Conservation (phyloP, 2,888 invertebrate species). For the Cremastinae sp. region DNA sequence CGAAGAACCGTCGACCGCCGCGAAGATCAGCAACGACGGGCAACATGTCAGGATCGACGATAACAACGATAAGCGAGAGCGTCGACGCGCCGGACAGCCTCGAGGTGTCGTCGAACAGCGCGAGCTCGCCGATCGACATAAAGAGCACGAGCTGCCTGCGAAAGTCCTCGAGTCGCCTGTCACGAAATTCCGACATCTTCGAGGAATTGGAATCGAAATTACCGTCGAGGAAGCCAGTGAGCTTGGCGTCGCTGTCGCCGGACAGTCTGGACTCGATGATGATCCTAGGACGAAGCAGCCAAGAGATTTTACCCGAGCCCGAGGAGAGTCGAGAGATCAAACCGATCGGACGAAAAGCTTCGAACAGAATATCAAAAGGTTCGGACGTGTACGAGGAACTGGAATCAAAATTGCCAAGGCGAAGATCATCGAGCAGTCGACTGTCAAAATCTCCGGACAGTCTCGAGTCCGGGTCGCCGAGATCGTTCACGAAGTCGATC, state of each 20-base stretch:
- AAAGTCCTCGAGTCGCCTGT: conserved; percentile 74
- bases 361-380: conserved; percentile 69
- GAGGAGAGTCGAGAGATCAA: conserved; percentile 65
- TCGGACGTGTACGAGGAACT: conserved; percentile 74
- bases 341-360: conserved; percentile 66
- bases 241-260: conserved; percentile 73
- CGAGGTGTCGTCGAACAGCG: conserved; percentile 62
- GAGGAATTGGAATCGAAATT: conserved; percentile 74
- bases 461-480: conserved; percentile 67
- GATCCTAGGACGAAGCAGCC: conserved; percentile 51
- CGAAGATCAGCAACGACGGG: conserved; percentile 67
- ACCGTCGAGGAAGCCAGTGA: conserved; percentile 65
- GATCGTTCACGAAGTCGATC: conserved; percentile 72
- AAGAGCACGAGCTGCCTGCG: conserved; percentile 63
- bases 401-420: conserved; percentile 69
- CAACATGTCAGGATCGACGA: conserved; percentile 62
- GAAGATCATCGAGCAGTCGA: conserved; percentile 71
- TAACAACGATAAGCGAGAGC: conserved; percentile 70
- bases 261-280: conserved; percentile 74
- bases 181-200: conserved; percentile 75
- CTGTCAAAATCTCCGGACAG: conserved; percentile 76
- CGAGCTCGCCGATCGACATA: conserved; percentile 65
- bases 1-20: conserved; percentile 77
- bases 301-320: conserved; percentile 43
- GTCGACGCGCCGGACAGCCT: conserved; percentile 70